Conservation (phyloP, 2,888 invertebrate genomes). For the Liopterus haemorrhoidalis region DNA sequence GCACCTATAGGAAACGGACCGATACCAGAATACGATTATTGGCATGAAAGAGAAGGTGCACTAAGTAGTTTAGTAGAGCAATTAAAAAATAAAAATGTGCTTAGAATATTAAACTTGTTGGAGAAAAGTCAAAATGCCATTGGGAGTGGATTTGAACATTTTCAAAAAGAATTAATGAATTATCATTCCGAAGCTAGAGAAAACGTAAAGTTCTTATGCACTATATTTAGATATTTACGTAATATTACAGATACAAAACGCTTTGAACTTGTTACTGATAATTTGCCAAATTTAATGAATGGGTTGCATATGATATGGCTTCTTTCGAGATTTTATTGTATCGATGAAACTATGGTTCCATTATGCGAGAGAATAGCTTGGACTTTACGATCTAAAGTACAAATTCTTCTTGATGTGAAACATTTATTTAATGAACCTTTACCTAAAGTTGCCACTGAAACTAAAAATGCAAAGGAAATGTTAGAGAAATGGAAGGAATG, state of each 20-base stretch:
- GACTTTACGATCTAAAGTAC: constrained; percentile 73
- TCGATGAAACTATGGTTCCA: constrained; percentile 79
- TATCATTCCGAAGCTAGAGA: constrained; percentile 68
- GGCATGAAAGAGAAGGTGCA: constrained; percentile 75
- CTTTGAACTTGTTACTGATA: constrained; percentile 64
- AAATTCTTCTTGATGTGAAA: constrained; percentile 45
- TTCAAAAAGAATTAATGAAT: constrained; percentile 57
- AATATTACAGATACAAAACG: constrained; percentile 48
- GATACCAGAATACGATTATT: constrained; percentile 78
- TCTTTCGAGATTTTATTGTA: constrained; percentile 76
- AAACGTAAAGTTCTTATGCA: constrained; percentile 70
- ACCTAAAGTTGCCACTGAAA: constrained; percentile 40
- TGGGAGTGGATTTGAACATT: constrained; percentile 54
- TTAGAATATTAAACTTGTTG: constrained; percentile 56
- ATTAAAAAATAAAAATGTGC: constrained; percentile 64
- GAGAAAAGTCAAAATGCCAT: constrained; percentile 52
- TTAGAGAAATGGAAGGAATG: constrained; percentile 67
- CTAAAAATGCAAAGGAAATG: constrained; percentile 59
- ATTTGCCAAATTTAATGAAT: constrained; percentile 73
- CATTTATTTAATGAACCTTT: constrained; percentile 6
- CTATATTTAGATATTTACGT: constrained; percentile 66
- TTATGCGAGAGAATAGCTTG: constrained; percentile 77
- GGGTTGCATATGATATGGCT: constrained; percentile 89
- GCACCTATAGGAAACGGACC: constrained; percentile 69
- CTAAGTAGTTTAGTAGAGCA: constrained; percentile 76